These are phyloP conservation scores for Busseola fusca DNA, from an alignment of 2,888 invertebrate species.

Conservation along the genomic window DNA sequence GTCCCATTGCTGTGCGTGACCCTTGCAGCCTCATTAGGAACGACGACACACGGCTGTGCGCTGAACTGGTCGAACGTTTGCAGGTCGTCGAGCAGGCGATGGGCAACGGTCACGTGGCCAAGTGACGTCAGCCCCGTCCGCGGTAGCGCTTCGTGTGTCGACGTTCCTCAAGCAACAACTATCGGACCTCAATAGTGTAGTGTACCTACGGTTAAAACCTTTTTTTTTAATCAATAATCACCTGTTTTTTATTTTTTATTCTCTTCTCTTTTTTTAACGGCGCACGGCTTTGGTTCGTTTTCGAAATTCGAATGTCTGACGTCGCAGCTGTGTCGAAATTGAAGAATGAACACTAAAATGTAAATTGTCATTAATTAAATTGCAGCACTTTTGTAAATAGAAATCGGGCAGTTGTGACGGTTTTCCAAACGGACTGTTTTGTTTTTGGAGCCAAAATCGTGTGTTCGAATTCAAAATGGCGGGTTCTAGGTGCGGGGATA, in stretches of 20 bases:
- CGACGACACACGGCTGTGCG: constrained; percentile 88
- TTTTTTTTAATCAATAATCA: constrained; percentile 64
- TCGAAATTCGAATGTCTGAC: constrained; percentile 32
- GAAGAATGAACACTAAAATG: constrained; percentile 31
- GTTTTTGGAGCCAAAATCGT: constrained; percentile 58
- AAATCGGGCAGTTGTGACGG: constrained; percentile 30
- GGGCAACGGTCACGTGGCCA: constrained; percentile 83
- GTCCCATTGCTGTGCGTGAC: constrained; percentile 69
- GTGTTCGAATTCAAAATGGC: constrained; percentile 49
- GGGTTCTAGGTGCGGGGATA: constrained; percentile 67
- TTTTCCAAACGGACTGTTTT: constrained; percentile 46
- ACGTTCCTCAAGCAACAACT: constrained; percentile 85
- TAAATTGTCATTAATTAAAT: constrained; percentile 37
- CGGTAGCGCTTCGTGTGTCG: constrained; percentile 85
- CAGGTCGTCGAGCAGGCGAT: constrained; percentile 82
- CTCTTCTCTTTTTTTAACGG: constrained; percentile 24
- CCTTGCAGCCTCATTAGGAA: constrained; percentile 83
- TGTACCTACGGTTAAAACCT: constrained; percentile 73
- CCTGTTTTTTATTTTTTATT: constrained; percentile 42
- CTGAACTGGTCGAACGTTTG: constrained; percentile 81
- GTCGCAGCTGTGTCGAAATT: constrained; percentile 27
- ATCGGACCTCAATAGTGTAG: constrained; percentile 88
- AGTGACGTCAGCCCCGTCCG: constrained; percentile 76
- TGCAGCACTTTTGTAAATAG: constrained; percentile 54
- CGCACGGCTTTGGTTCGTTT: constrained; percentile 44